Percentiles rank a stretch among this genome's conserved stretches.
Evolutionary conservation across 1,140 invertebrate species (phyloP).

Genomic region (Drosophila tropicalis): DNA sequence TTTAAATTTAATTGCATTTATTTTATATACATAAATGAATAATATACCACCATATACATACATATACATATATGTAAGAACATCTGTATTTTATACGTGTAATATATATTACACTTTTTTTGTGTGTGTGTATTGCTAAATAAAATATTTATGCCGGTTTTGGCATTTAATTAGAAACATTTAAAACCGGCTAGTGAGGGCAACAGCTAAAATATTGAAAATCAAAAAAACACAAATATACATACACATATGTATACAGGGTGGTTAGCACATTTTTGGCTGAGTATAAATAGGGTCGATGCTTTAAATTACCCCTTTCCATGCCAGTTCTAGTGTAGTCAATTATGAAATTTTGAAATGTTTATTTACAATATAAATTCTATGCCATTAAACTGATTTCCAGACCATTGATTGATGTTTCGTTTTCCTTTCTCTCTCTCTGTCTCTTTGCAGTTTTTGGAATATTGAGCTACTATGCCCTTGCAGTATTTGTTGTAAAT

Average conservation of each 20-base stretch:
- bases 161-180: conserved; percentile 54
- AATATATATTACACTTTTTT: conserved; percentile 39
- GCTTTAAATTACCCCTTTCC: no score
- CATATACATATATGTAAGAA: no score
- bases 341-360: no score
- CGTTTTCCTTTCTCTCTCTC: conserved; percentile 13
- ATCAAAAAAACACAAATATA: conserved; percentile 7
- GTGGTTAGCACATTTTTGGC: neutral
- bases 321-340: no score
- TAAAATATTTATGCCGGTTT: conserved; percentile 58
- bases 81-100: no score
- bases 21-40: conserved; percentile 25
- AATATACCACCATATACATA: no score
- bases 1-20: conserved; percentile 11
- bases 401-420: neutral
- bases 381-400: neutral
- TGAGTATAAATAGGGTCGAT: no score
- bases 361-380: no score
- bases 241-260: conserved; percentile 21
- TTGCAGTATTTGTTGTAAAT: conserved; percentile 68
- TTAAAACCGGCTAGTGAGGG: conserved; percentile 56
- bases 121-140: neutral
- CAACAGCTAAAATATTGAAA: conserved; percentile 14
- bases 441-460: conserved; percentile 8
- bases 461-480: conserved; percentile 56